Evolutionary conservation across 2,797 vertebrate species (phyloP).

Genomic region (Cossypha niveicapilla): DNA sequence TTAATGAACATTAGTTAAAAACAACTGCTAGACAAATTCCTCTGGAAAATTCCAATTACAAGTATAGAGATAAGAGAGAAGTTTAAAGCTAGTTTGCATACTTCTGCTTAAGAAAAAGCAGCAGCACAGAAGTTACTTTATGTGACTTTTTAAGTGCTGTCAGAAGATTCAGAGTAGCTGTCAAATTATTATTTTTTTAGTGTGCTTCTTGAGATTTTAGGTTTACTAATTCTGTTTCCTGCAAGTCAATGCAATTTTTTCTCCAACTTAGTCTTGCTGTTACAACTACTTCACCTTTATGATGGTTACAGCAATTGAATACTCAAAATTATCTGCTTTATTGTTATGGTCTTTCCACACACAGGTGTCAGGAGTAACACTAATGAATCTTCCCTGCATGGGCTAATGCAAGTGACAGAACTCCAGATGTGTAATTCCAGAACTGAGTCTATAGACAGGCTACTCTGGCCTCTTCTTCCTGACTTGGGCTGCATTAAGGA

Average conservation of each 20-base stretch:
- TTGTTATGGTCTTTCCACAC: not conserved
- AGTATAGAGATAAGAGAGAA: constrained; percentile 32
- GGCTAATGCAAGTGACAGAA: not conserved
- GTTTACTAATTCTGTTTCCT: not conserved
- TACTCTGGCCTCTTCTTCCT: not conserved
- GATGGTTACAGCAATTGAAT: not conserved
- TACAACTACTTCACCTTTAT: not conserved
- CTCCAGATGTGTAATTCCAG: not conserved
- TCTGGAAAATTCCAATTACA: constrained; percentile 62
- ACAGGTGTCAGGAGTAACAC: not conserved
- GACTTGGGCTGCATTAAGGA: not conserved
- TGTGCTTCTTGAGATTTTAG: not conserved
- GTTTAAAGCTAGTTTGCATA: constrained; percentile 34
- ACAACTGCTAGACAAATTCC: constrained; percentile 44
- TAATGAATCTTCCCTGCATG: not conserved
- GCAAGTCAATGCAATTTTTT: not conserved
- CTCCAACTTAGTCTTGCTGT: not conserved
- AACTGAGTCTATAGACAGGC: not conserved
- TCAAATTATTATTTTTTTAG: not conserved
- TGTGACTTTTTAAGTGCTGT: not conserved
- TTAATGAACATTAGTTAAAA: constrained; percentile 23
- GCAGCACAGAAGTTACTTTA: not conserved
- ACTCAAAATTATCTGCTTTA: not conserved
- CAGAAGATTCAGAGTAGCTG: not conserved
- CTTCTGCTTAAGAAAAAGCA: constrained; percentile 8